Base-by-base conservation (phyloP, 2,797 vertebrate genomes). In the Falco cherrug region DNA sequence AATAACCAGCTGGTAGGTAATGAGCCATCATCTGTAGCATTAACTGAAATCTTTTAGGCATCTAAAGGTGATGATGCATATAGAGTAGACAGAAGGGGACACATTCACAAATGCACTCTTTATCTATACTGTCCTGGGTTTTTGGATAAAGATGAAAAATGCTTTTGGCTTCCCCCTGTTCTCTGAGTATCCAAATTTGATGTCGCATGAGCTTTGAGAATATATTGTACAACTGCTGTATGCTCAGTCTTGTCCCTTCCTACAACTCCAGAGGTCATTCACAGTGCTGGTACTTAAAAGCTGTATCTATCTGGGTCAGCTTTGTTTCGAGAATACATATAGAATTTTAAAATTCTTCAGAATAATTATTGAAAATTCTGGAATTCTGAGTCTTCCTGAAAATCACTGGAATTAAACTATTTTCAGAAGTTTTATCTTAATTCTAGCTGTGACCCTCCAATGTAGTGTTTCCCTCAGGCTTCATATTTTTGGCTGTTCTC, bases 11-110 rank as follows among this genome's bases (percentile, higher is more conserved):
- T 96, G 75, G 78, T 48, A 43, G 63, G 60, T 67, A 93, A 60
- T 85, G 87, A 92, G 20, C 89, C 87, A 35, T 90, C 53, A 51
- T 48, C 45, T 77, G 71, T 41, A 92, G 51, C 81, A 85, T 83
- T 93, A 93, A 82, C 47, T 60, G 84, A 82, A 94, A 63, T 83
- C 56, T 93, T 87, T 60, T 57, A 77, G 64, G 60, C 56, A 83
- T 89, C 71, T 53, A 48, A 90, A 87, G 64, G 71, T 94, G 84
- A 68, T 76, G 75, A 82, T 79, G 63, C 67, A 63, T 79, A 13
- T 9, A 63, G 22, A 74, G 31, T 37, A 87, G 84, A 79, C 22
- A 63, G 90, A 74, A 93, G 77, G 74, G 79, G 67, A 33, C 7
- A 37, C 9, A 11, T 60, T 69, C 25, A 60, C 39, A 67, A 63